phyloP scores from a whole-genome alignment of 1,140 invertebrate genomes.

The Drosophila bocki region DNA sequence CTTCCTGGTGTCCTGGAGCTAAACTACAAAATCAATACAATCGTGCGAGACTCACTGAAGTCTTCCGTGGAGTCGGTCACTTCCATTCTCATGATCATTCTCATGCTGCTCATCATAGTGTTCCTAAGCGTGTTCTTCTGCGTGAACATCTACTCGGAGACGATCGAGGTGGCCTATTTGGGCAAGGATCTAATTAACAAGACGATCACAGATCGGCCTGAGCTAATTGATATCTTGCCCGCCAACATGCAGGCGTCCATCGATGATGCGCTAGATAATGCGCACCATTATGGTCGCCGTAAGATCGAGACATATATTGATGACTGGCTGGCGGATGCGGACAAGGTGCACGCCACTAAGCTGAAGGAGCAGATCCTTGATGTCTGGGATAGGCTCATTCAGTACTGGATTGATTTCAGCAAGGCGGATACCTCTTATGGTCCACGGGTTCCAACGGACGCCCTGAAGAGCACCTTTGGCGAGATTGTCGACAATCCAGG shows the following conservation, averaged over 20 bases:
- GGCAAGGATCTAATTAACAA: constrained; percentile 95
- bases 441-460: constrained; percentile 89
- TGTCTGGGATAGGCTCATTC: constrained; percentile 96
- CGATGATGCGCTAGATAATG: constrained; percentile 95
- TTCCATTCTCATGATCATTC: constrained; percentile 88
- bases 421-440: constrained; percentile 86
- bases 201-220: constrained; percentile 94
- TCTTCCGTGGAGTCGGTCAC: constrained; percentile 87
- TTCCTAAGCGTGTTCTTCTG: constrained; percentile 84
- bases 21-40: constrained; percentile 86
- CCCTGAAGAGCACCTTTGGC: constrained; percentile 88
- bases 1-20: constrained; percentile 87
- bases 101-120: constrained; percentile 88
- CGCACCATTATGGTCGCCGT: constrained; percentile 92
- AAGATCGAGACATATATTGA: constrained; percentile 84
- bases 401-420: constrained; percentile 93
- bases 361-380: constrained; percentile 96
- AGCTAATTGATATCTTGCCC: constrained; percentile 90
- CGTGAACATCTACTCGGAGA: constrained; percentile 96
- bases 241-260: constrained; percentile 90
- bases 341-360: constrained; percentile 92
- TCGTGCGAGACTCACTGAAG: constrained; percentile 85
- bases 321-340: constrained; percentile 91
- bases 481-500: constrained; percentile 85
- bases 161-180: constrained; percentile 95